Base-by-base conservation (phyloP, 1,140 invertebrate genomes). In the Diuraphis noxia region DNA sequence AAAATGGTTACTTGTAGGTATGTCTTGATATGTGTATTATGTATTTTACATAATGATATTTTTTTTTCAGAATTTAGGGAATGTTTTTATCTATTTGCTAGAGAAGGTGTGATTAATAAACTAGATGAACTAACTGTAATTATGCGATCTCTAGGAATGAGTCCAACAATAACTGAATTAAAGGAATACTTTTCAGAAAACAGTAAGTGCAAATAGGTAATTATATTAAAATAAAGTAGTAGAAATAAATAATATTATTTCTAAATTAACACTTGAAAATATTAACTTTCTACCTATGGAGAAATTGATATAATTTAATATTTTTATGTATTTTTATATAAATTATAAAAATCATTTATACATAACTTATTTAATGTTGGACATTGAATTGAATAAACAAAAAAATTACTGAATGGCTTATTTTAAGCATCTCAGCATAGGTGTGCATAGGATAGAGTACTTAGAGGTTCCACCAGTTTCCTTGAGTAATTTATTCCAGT, bases 71-170 rank as follows among this genome's bases (percentile, higher is more conserved):
- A 98, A 94, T 99, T 98, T 93, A 96, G 97, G 92, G 98, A 98
- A 94, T 99, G 98, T 93, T 99, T 99, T 94, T 98, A 98, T 93
- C 94, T 99, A 77, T 98, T 98, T 94, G 98, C 98, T 10, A 94
- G 97, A 91, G 97, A 96, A 92, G 98, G 98, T 2, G 96, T 97
- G 93, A 98, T 99, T 88, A 96, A 96, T 84, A 97, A 96, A 21
- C 94, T 98, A 86, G 98, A 99, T 94, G 98, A 99, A 94, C 94
- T 99, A 92, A 98, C 97, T 2, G 96, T 98, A 8, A 98, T 99
- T 40, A 99, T 99, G 98, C 94, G 98, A 88, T 99, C 98, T 0
- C 94, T 99, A 6, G 98, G 98, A 10, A 96, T 98, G 94, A 98
- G 97, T 92, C 98, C 98, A 1, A 99, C 98, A 6, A 97, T 98